These are phyloP conservation scores for Ageneiosus marmoratus DNA, from an alignment of 2,113 vertebrate genomes.

Conservation along the genomic window DNA sequence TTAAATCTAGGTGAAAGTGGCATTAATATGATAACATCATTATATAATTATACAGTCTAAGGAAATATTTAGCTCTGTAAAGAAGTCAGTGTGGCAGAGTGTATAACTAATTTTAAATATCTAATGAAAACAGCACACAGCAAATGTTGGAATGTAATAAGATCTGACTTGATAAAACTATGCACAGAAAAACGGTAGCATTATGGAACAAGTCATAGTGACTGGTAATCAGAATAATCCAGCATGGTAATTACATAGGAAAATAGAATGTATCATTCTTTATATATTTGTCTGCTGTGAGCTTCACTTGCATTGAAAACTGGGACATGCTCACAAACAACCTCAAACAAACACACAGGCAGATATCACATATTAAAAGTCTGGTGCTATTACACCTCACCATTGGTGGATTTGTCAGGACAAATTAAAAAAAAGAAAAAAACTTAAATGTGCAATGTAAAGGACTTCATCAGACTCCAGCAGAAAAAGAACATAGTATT, in stretches of 20 bases:
- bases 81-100: background rate
- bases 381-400: background rate
- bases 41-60: background rate
- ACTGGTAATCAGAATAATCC: slow-evolving; percentile 50
- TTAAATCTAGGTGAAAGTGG: background rate
- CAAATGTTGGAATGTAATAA: background rate
- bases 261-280: slow-evolving; percentile 60
- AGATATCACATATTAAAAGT: background rate
- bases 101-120: background rate
- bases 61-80: background rate
- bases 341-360: slow-evolving; percentile 38
- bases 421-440: background rate
- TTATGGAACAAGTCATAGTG: slow-evolving; percentile 18
- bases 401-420: background rate
- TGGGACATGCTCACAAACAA: background rate
- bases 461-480: too few relatives aligned
- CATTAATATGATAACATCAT: background rate
- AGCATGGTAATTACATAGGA: slow-evolving; percentile 71
- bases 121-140: background rate
- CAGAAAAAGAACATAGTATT: too few relatives aligned
- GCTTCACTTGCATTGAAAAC: slow-evolving; percentile 48
- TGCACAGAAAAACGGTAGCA: background rate
- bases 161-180: background rate
- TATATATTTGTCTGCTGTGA: slow-evolving; percentile 29
- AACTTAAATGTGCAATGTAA: too few relatives aligned